Base-by-base conservation (phyloP, 2,113 vertebrate species). In the Ciconia boyciana region DNA sequence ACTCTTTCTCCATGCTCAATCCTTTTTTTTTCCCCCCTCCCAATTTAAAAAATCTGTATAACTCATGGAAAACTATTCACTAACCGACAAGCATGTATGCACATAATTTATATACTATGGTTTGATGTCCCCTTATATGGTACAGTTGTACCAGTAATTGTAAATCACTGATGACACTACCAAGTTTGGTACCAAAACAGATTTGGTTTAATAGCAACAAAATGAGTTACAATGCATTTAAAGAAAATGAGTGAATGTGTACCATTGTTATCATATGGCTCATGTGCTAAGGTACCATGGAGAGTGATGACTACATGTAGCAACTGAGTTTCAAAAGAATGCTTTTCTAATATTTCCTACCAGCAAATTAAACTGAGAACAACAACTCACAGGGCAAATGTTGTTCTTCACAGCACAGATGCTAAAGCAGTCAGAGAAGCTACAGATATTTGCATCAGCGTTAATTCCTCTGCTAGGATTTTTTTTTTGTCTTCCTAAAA, bases 181-280 rank as follows among this genome's bases (percentile, higher is more conserved):
- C 57, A 44, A 62, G n/a, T 46, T 25, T 26, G 71, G 66, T 26
- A 64, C 34, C n/a, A 65, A 36, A 75, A 2, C 28, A 71, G 29
- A 58, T 3, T 24, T 70, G 74, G 25, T 46, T 84, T 41, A 82
- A 39, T 4, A 76, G 46, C 54, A 84, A 29, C 10, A 55, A 62
- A 62, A 71, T 4, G 31, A 84, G n/a, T 26, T n/a, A 16, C 6
- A 41, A 29, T 3, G 13, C 17, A 18, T 17, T 52, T 46, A 29
- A 48, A 49, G 44, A 13, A 36, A 41, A 46, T 1, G 15, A 62
- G 28, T 1, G 11, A 29, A 36, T 1, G 3, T 5, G 22, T 54
- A 4, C 41, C 41, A 48, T 7, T 3, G 1, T 5, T 10, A 28
- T 5, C 1, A 4, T 11, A 4, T 3, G 16, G 31, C 26, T 29